Percentiles rank a stretch among this genome's conserved stretches.
These are phyloP conservation scores for Trissolcus brochymenae DNA, from an alignment of 2,888 invertebrate species.

Conservation along the genomic window DNA sequence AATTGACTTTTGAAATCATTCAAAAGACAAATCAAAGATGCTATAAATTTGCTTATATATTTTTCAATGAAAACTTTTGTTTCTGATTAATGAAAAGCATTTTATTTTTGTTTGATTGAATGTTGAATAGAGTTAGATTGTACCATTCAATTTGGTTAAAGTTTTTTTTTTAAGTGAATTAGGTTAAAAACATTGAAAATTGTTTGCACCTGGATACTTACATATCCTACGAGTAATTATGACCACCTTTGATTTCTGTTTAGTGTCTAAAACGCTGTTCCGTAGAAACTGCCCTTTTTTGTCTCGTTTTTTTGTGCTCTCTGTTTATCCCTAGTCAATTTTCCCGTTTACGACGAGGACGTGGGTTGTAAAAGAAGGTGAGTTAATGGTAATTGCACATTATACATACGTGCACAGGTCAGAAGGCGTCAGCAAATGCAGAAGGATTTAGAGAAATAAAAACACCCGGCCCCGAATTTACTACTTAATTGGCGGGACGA, in stretches of 20 bases:
- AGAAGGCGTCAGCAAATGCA: conserved; percentile 55
- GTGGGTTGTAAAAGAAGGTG: conserved; percentile 58
- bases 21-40: conserved; percentile 22
- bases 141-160: too few species aligned
- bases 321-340: conserved; percentile 47
- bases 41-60: too few species aligned
- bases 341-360: conserved; percentile 58
- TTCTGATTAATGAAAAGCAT: too few species aligned
- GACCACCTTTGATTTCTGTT: conserved; percentile 63
- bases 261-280: conserved; percentile 52
- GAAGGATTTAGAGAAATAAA: conserved; percentile 55
- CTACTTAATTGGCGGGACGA: conserved; percentile 51
- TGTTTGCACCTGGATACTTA: too few species aligned
- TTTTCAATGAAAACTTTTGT: too few species aligned
- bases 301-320: conserved; percentile 11
- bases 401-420: conserved; percentile 53
- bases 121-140: too few species aligned
- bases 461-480: conserved; percentile 48
- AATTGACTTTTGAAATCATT: conserved; percentile 50
- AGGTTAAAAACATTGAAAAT: too few species aligned
- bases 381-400: conserved; percentile 59
- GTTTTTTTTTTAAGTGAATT: too few species aligned
- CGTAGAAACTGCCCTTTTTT: conserved; percentile 41
- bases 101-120: too few species aligned
- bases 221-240: conserved; percentile 57